Evolutionary conservation across 2,113 vertebrate species (phyloP).

Genomic region (Ardeotis arabs): DNA sequence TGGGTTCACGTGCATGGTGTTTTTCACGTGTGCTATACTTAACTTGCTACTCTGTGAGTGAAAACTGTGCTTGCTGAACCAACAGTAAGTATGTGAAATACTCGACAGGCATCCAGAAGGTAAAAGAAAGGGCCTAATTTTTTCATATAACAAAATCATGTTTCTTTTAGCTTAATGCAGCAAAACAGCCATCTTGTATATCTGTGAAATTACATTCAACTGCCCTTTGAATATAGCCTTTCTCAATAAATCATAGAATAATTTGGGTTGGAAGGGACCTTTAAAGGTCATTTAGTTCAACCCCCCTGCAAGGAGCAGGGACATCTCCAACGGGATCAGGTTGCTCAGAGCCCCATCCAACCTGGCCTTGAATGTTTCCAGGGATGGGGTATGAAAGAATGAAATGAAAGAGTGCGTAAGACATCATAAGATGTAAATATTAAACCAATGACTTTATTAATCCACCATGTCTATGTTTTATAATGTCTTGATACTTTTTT

Average conservation of each 20-base stretch:
- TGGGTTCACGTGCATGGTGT: not conserved
- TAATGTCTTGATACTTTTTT: not conserved
- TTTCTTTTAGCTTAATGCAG: not conserved
- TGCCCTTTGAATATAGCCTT: not conserved
- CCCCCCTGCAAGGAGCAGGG: too few relatives aligned
- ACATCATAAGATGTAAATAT: not conserved
- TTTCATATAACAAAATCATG: rapidly evolving
- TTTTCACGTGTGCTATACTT: not conserved
- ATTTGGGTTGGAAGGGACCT: too few relatives aligned
- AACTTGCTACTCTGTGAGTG: not conserved
- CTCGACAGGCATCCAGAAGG: not conserved
- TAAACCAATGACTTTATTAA: not conserved
- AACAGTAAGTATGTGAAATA: not conserved
- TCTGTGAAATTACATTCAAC: not conserved
- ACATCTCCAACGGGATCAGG: too few relatives aligned
- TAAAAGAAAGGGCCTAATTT: not conserved
- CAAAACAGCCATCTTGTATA: not conserved
- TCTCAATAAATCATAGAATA: not conserved
- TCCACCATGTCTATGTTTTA: rapidly evolving
- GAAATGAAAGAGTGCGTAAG: not conserved
- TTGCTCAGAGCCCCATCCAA: too few relatives aligned
- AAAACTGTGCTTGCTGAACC: not conserved
- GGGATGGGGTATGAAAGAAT: too few relatives aligned
- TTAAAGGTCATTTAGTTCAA: too few relatives aligned
- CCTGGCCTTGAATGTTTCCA: too few relatives aligned